Evolutionary conservation across 2,888 invertebrate species (phyloP).

Genomic region (Caenorhabditis sulstoni): DNA sequence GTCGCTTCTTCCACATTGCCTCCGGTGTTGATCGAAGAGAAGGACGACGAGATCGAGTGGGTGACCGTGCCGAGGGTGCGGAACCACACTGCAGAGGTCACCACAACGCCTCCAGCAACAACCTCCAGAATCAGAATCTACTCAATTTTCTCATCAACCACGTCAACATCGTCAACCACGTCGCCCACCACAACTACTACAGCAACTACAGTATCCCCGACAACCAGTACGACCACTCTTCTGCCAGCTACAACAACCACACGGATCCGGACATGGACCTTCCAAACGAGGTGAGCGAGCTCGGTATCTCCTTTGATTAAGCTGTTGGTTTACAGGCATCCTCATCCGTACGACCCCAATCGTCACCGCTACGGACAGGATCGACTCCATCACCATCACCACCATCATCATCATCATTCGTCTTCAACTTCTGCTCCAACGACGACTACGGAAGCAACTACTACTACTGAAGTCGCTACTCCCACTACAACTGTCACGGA

Average conservation of each 20-base stretch:
- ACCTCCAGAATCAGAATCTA: not conserved
- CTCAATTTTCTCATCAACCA: conserved; percentile 8
- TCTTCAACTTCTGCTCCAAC: conserved; percentile 10
- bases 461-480: conserved; percentile 4
- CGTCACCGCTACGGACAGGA: conserved; percentile 42
- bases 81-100: not conserved
- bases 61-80: conserved; percentile 22
- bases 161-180: conserved; percentile 10
- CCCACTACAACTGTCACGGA: conserved; percentile 6
- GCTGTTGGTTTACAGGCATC: conserved; percentile 19
- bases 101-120: conserved; percentile 1
- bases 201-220: conserved; percentile 10
- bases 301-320: no score
- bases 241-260: conserved; percentile 9
- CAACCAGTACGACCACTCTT: conserved; percentile 15
- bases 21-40: not conserved
- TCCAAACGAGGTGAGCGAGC: not conserved
- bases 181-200: conserved; percentile 10
- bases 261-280: conserved; percentile 33
- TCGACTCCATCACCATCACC: conserved; percentile 42
- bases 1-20: conserved; percentile 16
- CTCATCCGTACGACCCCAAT: conserved; percentile 30
- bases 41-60: conserved; percentile 14
- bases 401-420: conserved; percentile 34
- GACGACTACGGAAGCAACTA: conserved; percentile 17